phyloP scores from a whole-genome alignment of 2,113 vertebrate genomes.

The Paramormyrops kingsleyae region DNA sequence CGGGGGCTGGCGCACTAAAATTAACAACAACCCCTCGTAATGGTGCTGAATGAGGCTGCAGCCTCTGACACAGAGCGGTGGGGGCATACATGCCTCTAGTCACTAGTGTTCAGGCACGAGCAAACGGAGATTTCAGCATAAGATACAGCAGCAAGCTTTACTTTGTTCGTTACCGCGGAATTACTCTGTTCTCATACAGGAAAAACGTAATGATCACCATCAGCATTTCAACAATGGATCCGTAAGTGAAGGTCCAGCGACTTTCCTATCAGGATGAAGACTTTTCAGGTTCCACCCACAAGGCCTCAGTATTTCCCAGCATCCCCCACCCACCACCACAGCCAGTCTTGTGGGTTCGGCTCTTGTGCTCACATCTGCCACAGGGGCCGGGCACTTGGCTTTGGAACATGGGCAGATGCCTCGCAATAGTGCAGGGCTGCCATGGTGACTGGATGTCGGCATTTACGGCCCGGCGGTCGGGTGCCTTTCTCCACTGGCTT shows the following conservation, averaged over 20 bases:
- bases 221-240: neutral
- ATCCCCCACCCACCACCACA: constrained; percentile 21
- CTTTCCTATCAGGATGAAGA: neutral
- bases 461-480: constrained; percentile 58
- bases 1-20: neutral
- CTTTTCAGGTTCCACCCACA: neutral
- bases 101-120: neutral
- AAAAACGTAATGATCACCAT: neutral
- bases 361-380: constrained; percentile 62
- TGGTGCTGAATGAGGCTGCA: neutral
- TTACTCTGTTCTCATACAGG: neutral
- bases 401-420: constrained; percentile 51
- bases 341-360: constrained; percentile 49
- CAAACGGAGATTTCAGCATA: neutral
- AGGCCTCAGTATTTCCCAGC: neutral
- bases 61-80: neutral
- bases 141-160: neutral
- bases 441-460: constrained; percentile 66
- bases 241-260: neutral
- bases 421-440: constrained; percentile 50
- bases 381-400: constrained; percentile 38
- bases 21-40: neutral
- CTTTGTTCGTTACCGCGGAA: neutral
- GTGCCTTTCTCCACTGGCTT: constrained; percentile 42
- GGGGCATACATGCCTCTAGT: too few species aligned